Conservation (phyloP, 2,888 invertebrate genomes). For the Conops quadrifasciatus region DNA sequence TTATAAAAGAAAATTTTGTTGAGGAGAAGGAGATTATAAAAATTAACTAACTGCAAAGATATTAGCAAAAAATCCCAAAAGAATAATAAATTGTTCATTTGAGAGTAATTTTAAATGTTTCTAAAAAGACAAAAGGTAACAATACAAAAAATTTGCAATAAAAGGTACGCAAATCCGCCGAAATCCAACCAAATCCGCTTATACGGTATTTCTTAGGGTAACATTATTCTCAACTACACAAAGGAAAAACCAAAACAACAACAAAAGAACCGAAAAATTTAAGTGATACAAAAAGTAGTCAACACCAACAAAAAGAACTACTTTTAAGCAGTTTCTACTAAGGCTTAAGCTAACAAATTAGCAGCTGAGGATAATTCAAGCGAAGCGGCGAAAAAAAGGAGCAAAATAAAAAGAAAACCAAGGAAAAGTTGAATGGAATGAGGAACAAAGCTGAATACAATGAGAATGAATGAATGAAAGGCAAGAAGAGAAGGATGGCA, state of each 20-base stretch:
- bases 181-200: conserved; percentile 18
- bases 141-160: conserved; percentile 20
- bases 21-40: too few relatives aligned
- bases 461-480: not conserved
- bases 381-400: not conserved
- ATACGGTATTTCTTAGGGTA: not conserved
- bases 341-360: too few relatives aligned
- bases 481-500: not conserved
- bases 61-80: too few relatives aligned
- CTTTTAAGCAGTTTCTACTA: not conserved
- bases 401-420: not conserved
- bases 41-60: not conserved
- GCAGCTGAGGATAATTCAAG: not conserved
- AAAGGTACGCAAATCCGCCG: conserved; percentile 11
- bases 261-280: not conserved
- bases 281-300: conserved; percentile 33
- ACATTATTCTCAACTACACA: not conserved
- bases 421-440: not conserved
- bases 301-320: conserved; percentile 26
- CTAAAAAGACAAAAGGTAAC: conserved; percentile 1
- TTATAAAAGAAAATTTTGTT: too few relatives aligned
- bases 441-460: not conserved
- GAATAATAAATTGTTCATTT: not conserved
- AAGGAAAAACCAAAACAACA: not conserved
- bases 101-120: conserved; percentile 1